Base-by-base conservation (phyloP, 2,113 vertebrate genomes). In the Gorsachius goisagi region DNA sequence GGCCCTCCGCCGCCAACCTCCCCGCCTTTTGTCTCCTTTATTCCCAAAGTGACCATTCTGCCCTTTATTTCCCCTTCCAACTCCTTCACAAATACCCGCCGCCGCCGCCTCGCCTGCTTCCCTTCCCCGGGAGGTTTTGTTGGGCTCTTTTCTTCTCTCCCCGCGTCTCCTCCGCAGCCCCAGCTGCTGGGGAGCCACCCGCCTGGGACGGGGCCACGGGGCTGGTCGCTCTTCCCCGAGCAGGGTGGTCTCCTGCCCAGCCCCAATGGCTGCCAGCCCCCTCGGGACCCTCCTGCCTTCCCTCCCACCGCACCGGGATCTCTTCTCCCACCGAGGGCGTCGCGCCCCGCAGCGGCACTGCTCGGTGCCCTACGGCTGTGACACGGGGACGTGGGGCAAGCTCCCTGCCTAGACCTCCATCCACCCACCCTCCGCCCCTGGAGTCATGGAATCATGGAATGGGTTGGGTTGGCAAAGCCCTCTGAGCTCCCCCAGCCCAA, bases 271-370 rank as follows among this genome's bases (percentile, higher is more conserved):
- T 14, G 37, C 9, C 45, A 15, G 28, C n/a, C 26, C 32, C 26
- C 26, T 24, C 1, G 2, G 53, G 82, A 79, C 45, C 50, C 6
- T 56, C 69, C n/a, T 5, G 63, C 30, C 5, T 20, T 56, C 23
- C 22, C 12, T 17, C 11, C 2, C 4, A 7, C 1, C 1, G 10
- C 28, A 18, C 4, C 0, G 1, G 49, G 47, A 3, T 1, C 5
- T 22, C 12, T 66, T 5, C 22, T 39, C 37, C 62, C 66, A n/a
- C n/a, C n/a, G n/a, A n/a, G n/a, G n/a, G n/a, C n/a, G n/a, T n/a
- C n/a, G n/a, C n/a, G n/a, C n/a, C n/a, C n/a, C n/a, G n/a, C n/a
- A n/a, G n/a, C n/a, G n/a, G n/a, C n/a, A n/a, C n/a, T n/a, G n/a
- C n/a, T n/a, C n/a, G n/a, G n/a, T n/a, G n/a, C n/a, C n/a, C n/a